phyloP scores from a whole-genome alignment of 2,113 vertebrate species.

The Patagioenas fasciata region DNA sequence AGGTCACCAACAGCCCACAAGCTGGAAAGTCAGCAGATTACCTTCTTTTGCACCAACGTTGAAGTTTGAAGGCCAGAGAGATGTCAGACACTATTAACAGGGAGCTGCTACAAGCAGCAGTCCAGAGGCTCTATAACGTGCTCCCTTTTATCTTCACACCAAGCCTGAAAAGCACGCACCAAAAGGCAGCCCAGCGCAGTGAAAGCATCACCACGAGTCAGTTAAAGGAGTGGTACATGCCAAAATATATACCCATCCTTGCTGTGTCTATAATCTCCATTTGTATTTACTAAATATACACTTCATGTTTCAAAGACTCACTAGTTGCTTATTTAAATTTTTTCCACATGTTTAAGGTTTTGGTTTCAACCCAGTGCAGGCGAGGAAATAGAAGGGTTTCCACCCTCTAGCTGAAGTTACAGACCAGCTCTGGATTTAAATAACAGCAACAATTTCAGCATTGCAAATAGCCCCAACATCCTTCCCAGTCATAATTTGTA shows the following conservation, averaged over 20 bases:
- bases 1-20: background rate
- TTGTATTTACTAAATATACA: constrained; percentile 49
- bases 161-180: background rate
- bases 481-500: background rate
- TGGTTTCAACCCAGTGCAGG: background rate
- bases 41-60: background rate
- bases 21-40: background rate
- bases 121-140: background rate
- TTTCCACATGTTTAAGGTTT: constrained; percentile 47
- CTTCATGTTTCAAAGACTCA: background rate
- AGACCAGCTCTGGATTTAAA: constrained; percentile 43
- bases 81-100: background rate
- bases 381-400: constrained; percentile 58
- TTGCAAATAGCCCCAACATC: background rate
- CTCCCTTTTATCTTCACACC: background rate
- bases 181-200: background rate
- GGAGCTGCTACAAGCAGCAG: background rate
- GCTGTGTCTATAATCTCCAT: background rate
- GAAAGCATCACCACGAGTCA: background rate
- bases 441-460: constrained; percentile 40
- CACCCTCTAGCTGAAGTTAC: constrained; percentile 48
- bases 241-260: background rate
- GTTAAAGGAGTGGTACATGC: background rate
- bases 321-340: constrained; percentile 48
- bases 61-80: background rate